phyloP scores from a whole-genome alignment of 2,113 vertebrate species.

The Phyllopteryx taeniolatus region DNA sequence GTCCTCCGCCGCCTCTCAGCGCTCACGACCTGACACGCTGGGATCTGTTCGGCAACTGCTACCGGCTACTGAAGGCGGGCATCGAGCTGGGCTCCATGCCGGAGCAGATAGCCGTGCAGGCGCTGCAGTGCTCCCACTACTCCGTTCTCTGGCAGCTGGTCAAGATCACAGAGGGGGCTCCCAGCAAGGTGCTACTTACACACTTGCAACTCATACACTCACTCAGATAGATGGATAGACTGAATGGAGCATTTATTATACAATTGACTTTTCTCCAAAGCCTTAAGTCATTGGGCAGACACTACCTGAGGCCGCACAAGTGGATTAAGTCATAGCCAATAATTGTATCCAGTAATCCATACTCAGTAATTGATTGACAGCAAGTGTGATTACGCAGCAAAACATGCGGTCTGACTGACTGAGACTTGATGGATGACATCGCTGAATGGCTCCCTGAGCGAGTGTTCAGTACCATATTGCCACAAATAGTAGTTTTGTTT shows the following conservation, averaged over 20 bases:
- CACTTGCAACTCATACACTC: neutral
- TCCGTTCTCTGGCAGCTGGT: constrained; percentile 99
- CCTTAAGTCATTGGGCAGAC: neutral
- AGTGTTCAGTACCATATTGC: neutral
- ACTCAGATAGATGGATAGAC: neutral
- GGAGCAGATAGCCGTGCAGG: constrained; percentile 98
- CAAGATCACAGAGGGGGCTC: constrained; percentile 94
- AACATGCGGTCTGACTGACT: neutral
- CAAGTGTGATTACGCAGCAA: constrained; percentile 2
- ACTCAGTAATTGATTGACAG: neutral
- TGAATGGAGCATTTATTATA: neutral
- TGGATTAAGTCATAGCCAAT: neutral
- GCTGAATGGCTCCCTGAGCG: neutral
- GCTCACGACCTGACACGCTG: constrained; percentile 97
- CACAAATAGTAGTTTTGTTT: no score
- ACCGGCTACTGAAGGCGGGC: constrained; percentile 93
- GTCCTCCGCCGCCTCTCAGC: constrained; percentile 55
- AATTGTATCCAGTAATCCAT: no score
- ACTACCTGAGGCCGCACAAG: neutral
- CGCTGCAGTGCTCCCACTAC: constrained; percentile 98
- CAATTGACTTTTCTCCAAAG: neutral
- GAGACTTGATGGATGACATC: neutral
- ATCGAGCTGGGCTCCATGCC: constrained; percentile 99
- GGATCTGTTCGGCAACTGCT: constrained; percentile 98
- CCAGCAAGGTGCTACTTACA: constrained; percentile 81